Evolutionary conservation across 2,888 invertebrate genomes (phyloP).

Genomic region (Platerodrilus igneus): DNA sequence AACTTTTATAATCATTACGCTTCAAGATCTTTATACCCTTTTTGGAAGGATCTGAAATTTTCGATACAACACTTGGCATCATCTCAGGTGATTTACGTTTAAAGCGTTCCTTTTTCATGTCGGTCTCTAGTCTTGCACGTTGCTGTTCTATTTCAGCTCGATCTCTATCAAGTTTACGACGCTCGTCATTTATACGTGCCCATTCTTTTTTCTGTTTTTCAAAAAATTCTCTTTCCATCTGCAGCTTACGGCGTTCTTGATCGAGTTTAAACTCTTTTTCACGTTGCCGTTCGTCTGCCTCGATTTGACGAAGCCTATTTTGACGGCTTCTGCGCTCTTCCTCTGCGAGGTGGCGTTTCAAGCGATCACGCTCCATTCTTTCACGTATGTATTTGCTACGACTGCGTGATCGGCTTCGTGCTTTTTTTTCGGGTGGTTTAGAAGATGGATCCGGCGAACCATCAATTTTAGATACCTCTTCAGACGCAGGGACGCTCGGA

Average conservation of each 20-base stretch:
- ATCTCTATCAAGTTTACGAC: conserved; percentile 16
- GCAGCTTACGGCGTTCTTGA: conserved; percentile 18
- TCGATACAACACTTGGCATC: not conserved
- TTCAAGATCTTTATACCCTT: not conserved
- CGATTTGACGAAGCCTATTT: conserved; percentile 17
- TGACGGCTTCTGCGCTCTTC: conserved; percentile 12
- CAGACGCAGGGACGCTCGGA: too few species aligned
- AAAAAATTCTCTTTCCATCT: conserved; percentile 17
- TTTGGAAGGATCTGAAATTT: not conserved
- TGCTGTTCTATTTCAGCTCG: conserved; percentile 11
- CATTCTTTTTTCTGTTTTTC: conserved; percentile 15
- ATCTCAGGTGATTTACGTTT: not conserved
- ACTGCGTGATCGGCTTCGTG: conserved; percentile 2
- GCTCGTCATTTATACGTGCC: conserved; percentile 10
- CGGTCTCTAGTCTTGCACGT: conserved; percentile 8
- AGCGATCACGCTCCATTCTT: conserved; percentile 12
- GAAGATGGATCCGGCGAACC: not conserved
- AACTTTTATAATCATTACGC: not conserved
- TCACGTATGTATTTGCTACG: conserved; percentile 9
- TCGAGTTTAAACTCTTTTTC: conserved; percentile 19
- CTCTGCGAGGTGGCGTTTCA: conserved; percentile 10
- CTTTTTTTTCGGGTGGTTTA: conserved; percentile 4
- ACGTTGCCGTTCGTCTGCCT: conserved; percentile 14
- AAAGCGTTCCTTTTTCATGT: conserved; percentile 1
- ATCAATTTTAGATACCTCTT: not conserved